Evolutionary conservation across 2,888 invertebrate genomes (phyloP).

Genomic region (Ophraella communa): DNA sequence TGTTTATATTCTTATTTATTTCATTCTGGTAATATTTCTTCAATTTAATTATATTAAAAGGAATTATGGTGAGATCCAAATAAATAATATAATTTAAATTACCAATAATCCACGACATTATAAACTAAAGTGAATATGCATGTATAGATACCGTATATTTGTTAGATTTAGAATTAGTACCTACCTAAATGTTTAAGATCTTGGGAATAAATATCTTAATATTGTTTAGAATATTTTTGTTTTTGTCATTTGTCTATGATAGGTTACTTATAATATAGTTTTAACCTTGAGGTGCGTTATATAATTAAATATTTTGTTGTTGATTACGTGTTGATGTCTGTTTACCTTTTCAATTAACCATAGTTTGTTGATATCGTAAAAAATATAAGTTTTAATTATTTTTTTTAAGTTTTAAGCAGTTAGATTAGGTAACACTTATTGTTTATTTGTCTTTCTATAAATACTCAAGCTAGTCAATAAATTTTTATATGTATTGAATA

Average conservation of each 20-base stretch:
- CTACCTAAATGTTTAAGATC: too few species aligned
- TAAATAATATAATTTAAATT: too few species aligned
- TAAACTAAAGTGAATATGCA: neutral
- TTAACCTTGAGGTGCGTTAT: slow-evolving; percentile 17
- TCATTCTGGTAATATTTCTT: too few species aligned
- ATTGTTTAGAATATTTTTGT: neutral
- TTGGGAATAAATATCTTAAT: neutral
- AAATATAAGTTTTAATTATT: slow-evolving; percentile 14
- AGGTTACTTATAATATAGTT: slow-evolving; percentile 7
- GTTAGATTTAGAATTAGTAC: neutral
- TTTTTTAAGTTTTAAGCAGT: neutral
- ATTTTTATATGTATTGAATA: too few species aligned
- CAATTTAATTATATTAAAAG: too few species aligned
- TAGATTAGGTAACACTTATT: neutral
- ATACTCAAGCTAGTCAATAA: too few species aligned
- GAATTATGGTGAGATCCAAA: too few species aligned
- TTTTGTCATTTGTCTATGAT: slow-evolving; percentile 2
- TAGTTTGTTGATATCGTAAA: slow-evolving; percentile 16
- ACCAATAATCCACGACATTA: too few species aligned
- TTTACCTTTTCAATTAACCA: slow-evolving; percentile 20
- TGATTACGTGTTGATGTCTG: slow-evolving; percentile 22
- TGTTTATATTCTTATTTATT: too few species aligned
- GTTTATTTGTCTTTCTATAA: too few species aligned
- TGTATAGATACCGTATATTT: neutral
- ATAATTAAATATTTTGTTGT: slow-evolving; percentile 25